phyloP scores from a whole-genome alignment of 2,797 vertebrate species.

The Ptychobarbus kaznakovi region DNA sequence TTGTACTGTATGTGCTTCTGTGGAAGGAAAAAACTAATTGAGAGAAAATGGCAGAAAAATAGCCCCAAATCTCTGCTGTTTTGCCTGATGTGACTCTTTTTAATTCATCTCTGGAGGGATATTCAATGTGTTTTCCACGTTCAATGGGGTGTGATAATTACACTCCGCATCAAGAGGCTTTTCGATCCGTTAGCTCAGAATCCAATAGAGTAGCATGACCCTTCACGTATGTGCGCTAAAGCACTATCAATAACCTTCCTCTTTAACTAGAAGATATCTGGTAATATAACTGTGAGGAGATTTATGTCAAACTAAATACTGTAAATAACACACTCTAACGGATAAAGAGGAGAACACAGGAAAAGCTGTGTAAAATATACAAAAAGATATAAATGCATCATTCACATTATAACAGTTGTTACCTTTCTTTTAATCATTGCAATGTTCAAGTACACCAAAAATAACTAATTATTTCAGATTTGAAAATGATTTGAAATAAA shows the following conservation, averaged over 20 bases:
- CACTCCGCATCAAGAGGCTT: conserved; percentile 29
- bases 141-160: conserved; percentile 40
- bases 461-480: not conserved
- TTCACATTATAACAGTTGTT: too few relatives aligned
- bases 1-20: not conserved
- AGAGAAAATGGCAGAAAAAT: not conserved
- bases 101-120: conserved; percentile 16
- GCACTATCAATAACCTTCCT: not conserved
- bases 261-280: not conserved
- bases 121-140: conserved; percentile 33
- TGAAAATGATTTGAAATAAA: not conserved
- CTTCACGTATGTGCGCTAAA: not conserved
- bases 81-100: not conserved
- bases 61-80: not conserved
- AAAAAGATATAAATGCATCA: too few relatives aligned
- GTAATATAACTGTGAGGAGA: not conserved
- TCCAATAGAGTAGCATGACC: conserved; percentile 6
- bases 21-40: not conserved
- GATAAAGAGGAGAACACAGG: too few relatives aligned
- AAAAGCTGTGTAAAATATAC: too few relatives aligned
- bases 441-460: not conserved
- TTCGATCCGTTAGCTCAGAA: conserved; percentile 1
- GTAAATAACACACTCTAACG: not conserved
- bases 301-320: not conserved
- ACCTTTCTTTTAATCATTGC: not conserved